These are phyloP conservation scores for Pomacea maculata DNA, from an alignment of 1,140 invertebrate genomes.

Conservation along the genomic window DNA sequence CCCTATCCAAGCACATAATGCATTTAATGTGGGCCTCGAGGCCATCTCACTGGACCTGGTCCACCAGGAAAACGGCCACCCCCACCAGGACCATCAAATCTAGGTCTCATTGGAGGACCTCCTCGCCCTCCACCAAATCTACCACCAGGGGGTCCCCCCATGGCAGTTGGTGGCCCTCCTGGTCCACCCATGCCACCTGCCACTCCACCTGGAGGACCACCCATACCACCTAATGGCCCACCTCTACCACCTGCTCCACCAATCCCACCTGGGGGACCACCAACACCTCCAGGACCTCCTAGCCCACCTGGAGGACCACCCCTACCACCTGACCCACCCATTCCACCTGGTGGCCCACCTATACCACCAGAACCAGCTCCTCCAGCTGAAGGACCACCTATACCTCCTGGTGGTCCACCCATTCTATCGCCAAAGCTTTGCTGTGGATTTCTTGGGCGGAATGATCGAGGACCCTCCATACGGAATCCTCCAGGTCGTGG, in stretches of 20 bases:
- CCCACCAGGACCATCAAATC: constrained; percentile 17
- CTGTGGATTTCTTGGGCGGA: constrained; percentile 26
- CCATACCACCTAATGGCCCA: constrained; percentile 2
- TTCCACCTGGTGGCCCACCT: background rate
- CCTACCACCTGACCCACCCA: background rate
- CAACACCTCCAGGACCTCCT: background rate
- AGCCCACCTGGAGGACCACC: constrained; percentile 13
- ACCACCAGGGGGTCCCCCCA: constrained; percentile 3
- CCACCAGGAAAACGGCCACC: constrained; percentile 22
- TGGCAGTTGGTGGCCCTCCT: background rate
- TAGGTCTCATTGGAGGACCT: constrained; percentile 9
- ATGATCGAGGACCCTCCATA: constrained; percentile 18
- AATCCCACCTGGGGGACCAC: constrained; percentile 2
- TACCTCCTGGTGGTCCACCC: background rate
- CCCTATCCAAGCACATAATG: too few species aligned
- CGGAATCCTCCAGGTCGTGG: constrained; percentile 11
- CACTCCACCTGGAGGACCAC: constrained; percentile 10
- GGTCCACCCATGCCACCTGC: constrained; percentile 6
- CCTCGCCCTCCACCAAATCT: constrained; percentile 6
- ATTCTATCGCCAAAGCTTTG: constrained; percentile 11
- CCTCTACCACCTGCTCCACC: constrained; percentile 3
- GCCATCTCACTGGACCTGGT: constrained; percentile 18
- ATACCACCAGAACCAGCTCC: background rate
- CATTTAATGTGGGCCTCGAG: constrained; percentile 9
- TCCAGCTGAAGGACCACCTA: too few species aligned